Conservation (phyloP, 2,888 invertebrate genomes). For the Tipula lateralis region DNA sequence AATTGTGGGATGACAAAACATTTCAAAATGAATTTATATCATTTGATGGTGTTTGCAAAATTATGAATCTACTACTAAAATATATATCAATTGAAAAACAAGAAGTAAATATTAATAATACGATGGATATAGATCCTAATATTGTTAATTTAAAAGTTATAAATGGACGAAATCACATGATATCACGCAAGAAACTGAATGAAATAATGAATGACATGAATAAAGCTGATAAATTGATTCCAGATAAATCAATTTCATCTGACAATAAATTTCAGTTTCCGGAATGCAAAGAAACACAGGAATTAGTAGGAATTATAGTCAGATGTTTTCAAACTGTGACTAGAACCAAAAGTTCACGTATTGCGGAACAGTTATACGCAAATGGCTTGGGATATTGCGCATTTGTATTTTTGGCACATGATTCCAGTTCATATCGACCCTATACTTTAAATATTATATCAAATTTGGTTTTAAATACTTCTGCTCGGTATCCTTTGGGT, state of each 20-base stretch:
- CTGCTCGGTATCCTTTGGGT: conserved; percentile 42
- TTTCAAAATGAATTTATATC: conserved; percentile 43
- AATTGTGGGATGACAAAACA: conserved; percentile 38
- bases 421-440: conserved; percentile 43
- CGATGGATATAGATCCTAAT: background rate
- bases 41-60: conserved; percentile 42
- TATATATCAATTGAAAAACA: conserved; percentile 40
- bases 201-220: background rate
- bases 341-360: conserved; percentile 42
- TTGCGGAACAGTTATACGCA: conserved; percentile 30
- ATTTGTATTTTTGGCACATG: conserved; percentile 44
- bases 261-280: conserved; percentile 41
- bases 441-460: conserved; percentile 45
- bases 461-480: conserved; percentile 44
- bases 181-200: background rate
- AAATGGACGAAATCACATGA: conserved; percentile 34
- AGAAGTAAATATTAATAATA: background rate
- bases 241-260: background rate
- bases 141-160: conserved; percentile 33
- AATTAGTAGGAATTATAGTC: conserved; percentile 44
- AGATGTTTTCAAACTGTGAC: conserved; percentile 45
- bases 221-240: background rate
- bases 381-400: conserved; percentile 40
- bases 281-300: conserved; percentile 39
- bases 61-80: conserved; percentile 42